Evolutionary conservation across 2,888 invertebrate genomes (phyloP).

Genomic region (Chloroclystis v-ata): DNA sequence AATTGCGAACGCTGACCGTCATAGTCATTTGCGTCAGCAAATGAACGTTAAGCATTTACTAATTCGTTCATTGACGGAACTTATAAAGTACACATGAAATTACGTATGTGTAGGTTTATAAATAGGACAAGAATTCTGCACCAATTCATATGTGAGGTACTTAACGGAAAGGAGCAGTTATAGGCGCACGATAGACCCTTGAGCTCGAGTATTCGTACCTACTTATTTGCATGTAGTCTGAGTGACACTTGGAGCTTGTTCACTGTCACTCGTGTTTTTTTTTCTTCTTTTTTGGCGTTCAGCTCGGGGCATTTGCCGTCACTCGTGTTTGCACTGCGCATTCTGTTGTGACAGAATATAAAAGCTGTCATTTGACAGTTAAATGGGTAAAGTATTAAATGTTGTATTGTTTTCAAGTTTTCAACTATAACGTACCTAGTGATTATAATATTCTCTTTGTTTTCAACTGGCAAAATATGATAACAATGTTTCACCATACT

Average conservation of each 20-base stretch:
- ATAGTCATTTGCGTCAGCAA: too few relatives aligned
- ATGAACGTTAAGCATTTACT: conserved; percentile 16
- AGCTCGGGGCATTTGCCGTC: too few relatives aligned
- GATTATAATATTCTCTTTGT: too few relatives aligned
- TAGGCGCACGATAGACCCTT: conserved; percentile 18
- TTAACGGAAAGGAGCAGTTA: conserved; percentile 13
- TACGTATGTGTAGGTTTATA: conserved; percentile 5
- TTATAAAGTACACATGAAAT: conserved; percentile 12
- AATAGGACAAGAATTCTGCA: conserved; percentile 4
- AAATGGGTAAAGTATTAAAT: too few relatives aligned
- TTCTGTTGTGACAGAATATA: neutral
- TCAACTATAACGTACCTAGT: too few relatives aligned
- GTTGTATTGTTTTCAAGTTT: too few relatives aligned
- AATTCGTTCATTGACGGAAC: conserved; percentile 16
- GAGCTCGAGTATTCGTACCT: conserved; percentile 17
- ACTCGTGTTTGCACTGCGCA: too few relatives aligned
- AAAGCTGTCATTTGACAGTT: too few relatives aligned
- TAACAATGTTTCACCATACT: too few relatives aligned
- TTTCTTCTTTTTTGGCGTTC: too few relatives aligned
- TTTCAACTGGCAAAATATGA: too few relatives aligned
- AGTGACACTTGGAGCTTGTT: conserved; percentile 26
- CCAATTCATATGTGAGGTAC: neutral
- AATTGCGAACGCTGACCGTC: conserved; percentile 46
- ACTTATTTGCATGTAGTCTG: conserved; percentile 19
- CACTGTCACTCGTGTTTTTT: conserved; percentile 17